Evolutionary conservation across 2,113 vertebrate genomes (phyloP).

Genomic region (Hyperopisus bebe): DNA sequence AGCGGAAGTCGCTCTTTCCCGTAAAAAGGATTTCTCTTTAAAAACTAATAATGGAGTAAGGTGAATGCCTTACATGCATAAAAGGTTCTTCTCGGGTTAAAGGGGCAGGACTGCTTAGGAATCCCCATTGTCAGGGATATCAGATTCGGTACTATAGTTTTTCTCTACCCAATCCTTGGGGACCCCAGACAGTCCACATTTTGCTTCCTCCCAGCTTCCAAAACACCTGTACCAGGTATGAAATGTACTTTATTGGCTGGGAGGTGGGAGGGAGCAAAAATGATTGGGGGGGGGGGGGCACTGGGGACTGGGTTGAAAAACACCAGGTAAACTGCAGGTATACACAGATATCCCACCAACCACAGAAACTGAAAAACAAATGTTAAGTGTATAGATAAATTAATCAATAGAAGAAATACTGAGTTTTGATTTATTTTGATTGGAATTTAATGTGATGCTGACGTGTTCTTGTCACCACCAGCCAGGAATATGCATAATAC

Average conservation of each 20-base stretch:
- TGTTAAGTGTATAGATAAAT: not conserved
- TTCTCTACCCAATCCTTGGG: not conserved
- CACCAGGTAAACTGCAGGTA: not conserved
- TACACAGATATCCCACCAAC: not conserved
- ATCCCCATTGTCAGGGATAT: not conserved
- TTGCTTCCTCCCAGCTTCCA: not conserved
- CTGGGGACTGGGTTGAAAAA: not conserved
- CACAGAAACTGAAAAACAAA: not conserved
- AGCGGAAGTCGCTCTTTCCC: not conserved
- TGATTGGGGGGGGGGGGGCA: not conserved
- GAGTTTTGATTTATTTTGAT: too few relatives aligned
- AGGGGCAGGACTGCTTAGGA: not conserved
- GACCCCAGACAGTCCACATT: not conserved
- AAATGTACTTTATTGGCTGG: not conserved
- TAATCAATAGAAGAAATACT: too few relatives aligned
- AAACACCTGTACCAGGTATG: not conserved
- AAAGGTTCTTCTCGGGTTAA: not conserved
- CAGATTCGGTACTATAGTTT: not conserved
- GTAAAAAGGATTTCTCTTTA: not conserved
- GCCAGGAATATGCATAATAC: not conserved
- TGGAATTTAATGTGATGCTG: not conserved
- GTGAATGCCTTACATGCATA: not conserved
- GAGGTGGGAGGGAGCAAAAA: not conserved
- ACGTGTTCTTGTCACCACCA: not conserved
- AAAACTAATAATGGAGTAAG: not conserved